phyloP scores from a whole-genome alignment of 1,140 invertebrate species.

The Tribolium madens region DNA sequence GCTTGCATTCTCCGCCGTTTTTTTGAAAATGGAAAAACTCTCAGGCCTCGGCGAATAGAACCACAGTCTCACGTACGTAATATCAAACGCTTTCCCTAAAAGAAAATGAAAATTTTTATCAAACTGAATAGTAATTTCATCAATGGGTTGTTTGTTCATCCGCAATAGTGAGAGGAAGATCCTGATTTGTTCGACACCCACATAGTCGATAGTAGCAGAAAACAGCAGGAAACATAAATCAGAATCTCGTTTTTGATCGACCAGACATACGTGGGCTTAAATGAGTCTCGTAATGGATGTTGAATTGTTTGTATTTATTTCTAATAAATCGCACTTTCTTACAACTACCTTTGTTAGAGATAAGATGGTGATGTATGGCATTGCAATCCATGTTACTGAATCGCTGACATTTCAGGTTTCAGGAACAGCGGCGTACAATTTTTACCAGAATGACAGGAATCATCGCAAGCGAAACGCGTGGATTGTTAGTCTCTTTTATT shows the following conservation, averaged over 20 bases:
- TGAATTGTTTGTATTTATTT: conserved; percentile 32
- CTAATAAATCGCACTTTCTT: conserved; percentile 22
- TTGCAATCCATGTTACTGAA: conserved; percentile 1
- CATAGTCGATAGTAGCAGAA: conserved; percentile 38
- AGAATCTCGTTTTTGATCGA: conserved; percentile 37
- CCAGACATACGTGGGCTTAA: conserved; percentile 26
- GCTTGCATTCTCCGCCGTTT: conserved; percentile 78
- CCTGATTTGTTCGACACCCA: conserved; percentile 36
- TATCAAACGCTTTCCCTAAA: conserved; percentile 96
- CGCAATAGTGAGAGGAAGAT: conserved; percentile 30
- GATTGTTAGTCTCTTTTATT: too few species aligned
- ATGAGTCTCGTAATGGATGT: conserved; percentile 18
- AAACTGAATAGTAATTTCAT: background rate
- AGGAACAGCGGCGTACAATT: background rate
- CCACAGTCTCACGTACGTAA: conserved; percentile 93
- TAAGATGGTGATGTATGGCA: conserved; percentile 1
- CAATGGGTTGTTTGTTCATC: background rate
- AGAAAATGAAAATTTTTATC: conserved; percentile 56
- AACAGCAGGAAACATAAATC: conserved; percentile 44
- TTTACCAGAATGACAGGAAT: background rate
- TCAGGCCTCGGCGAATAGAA: conserved; percentile 97
- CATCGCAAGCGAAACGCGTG: too few species aligned
- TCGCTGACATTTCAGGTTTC: conserved; percentile 11
- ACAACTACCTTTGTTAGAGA: conserved; percentile 15
- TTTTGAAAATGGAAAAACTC: conserved; percentile 97